Evolutionary conservation across 2,113 vertebrate genomes (phyloP).

Genomic region (Phylloscopus trochiloides): DNA sequence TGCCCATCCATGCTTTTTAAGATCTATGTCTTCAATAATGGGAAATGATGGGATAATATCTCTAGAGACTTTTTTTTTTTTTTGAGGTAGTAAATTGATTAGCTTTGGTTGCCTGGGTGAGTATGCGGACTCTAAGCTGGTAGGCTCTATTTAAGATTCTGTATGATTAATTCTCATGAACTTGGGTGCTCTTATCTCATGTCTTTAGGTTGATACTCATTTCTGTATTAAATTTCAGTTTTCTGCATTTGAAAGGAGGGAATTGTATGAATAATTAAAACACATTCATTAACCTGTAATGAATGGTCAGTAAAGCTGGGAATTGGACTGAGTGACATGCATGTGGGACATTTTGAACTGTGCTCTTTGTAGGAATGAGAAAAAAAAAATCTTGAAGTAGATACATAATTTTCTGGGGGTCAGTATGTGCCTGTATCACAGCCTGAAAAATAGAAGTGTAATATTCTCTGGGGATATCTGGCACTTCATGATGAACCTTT

Average conservation of each 20-base stretch:
- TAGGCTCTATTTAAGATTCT: neutral
- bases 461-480: neutral
- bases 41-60: neutral
- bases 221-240: neutral
- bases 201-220: neutral
- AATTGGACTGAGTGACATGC: neutral
- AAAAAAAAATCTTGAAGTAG: neutral
- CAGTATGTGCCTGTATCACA: neutral
- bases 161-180: neutral
- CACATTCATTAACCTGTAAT: neutral
- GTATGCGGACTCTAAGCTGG: neutral
- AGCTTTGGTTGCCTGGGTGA: neutral
- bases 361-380: neutral
- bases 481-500: neutral
- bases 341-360: neutral
- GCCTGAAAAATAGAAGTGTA: neutral
- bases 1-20: neutral
- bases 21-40: neutral
- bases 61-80: neutral
- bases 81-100: neutral
- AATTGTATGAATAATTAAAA: constrained; percentile 26
- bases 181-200: neutral
- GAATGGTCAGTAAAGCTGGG: neutral
- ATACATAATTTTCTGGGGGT: neutral
- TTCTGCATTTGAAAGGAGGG: neutral